These are phyloP conservation scores for Stegostoma tigrinum DNA, from an alignment of 2,113 vertebrate species.

Conservation along the genomic window DNA sequence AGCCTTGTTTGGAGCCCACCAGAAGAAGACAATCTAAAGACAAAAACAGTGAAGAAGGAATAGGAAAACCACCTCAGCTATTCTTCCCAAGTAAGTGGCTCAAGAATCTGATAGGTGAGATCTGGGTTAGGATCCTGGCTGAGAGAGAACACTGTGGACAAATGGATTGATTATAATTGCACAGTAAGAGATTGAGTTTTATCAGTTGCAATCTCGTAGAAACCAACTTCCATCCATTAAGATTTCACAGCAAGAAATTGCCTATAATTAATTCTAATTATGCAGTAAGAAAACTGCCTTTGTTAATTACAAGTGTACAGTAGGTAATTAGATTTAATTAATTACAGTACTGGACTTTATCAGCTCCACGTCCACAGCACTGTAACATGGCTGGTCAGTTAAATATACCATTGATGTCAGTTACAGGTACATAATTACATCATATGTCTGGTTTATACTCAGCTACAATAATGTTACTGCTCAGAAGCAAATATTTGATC, in stretches of 20 bases:
- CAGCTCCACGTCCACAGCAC: not conserved
- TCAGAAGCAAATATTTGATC: not conserved
- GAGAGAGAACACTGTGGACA: not conserved
- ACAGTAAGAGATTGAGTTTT: not conserved
- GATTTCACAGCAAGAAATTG: constrained; percentile 24
- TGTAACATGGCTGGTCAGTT: not conserved
- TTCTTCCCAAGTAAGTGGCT: not conserved
- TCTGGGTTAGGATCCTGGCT: not conserved
- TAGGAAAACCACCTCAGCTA: not conserved
- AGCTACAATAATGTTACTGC: not conserved
- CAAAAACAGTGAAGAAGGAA: not conserved
- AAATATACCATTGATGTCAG: not conserved
- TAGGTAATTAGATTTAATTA: constrained; percentile 9
- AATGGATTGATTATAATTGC: not conserved
- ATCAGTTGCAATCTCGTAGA: not conserved
- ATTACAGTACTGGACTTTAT: constrained; percentile 21
- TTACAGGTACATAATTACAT: not conserved
- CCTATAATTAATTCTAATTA: not conserved
- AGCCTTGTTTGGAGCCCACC: not conserved
- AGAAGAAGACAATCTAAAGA: not conserved
- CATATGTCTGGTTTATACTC: not conserved
- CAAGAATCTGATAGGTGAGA: not conserved
- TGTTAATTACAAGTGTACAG: constrained; percentile 33
- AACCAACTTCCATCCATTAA: not conserved
- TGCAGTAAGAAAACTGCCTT: constrained; percentile 24